Base-by-base conservation (phyloP, 1,140 invertebrate genomes). In the Metopolophium dirhodum region DNA sequence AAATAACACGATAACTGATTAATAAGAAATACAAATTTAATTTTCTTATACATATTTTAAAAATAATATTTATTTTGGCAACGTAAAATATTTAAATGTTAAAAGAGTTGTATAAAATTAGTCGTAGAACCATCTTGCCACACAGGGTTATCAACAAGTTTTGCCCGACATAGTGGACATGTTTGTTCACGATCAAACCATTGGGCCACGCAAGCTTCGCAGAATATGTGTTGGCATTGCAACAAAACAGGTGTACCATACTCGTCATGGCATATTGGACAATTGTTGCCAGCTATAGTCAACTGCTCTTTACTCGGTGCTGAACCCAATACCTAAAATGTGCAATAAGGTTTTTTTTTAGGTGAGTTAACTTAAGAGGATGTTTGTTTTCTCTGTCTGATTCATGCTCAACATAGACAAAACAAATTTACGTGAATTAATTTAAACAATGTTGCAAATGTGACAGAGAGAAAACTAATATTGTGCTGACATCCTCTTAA, bases 121-220 rank as follows among this genome's bases (percentile, higher is more conserved):
- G 97, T 97, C 23, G 98, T 99, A 94, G 97, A 97, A 9, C 98
- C 98, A 95, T 99, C 98, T 88, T 97, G 96, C 96, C 97, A 99
- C 49, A 97, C 96, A 4, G 98, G 98, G 95, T 98, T 97, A 94
- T 98, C 98, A 0, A 97, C 96, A 68, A 98, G 97, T 94, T 97
- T 97, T 35, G 98, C 97, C 94, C 98, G 96, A 95, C 98, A 99
- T 94, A 99, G 96, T 0, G 98, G 98, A 95, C 98, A 99, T 0
- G 98, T 99, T 95, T 97, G 97, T 95, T 99, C 98, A 88, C 97
- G 96, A 95, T 99, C 98, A 94, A 99, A 97, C 98, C 98, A 99
- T 1, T 97, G 97, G 2, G 97, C 96, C 23, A 99, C 97, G 95
- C 98, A 99, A 61, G 97, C 96, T 95, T 99, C 98, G 95, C 98